Conservation (phyloP, 2,797 vertebrate genomes). For the Lateolabrax maculatus region DNA sequence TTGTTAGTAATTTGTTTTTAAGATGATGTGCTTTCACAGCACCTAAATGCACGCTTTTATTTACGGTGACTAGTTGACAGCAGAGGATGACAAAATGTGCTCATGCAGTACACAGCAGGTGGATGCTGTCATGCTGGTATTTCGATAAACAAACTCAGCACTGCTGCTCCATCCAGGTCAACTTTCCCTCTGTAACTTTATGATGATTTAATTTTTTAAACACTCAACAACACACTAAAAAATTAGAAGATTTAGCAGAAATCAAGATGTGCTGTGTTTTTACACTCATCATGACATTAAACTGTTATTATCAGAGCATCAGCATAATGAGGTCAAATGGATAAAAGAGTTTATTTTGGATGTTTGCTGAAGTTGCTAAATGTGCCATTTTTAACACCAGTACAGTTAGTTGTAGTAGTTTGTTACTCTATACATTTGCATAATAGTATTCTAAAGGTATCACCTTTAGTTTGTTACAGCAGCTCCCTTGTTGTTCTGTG, state of each 20-base stretch:
- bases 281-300: conserved; percentile 6
- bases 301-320: conserved; percentile 28
- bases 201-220: too few species aligned
- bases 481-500: background rate
- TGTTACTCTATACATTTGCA: background rate
- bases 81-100: background rate
- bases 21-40: conserved; percentile 11
- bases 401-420: too few species aligned
- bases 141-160: conserved; percentile 40
- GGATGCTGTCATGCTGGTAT: background rate
- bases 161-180: conserved; percentile 24
- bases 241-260: conserved; percentile 20
- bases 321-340: conserved; percentile 46
- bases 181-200: background rate
- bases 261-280: conserved; percentile 2
- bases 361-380: conserved; percentile 1
- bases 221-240: too few species aligned
- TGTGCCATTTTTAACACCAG: background rate
- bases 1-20: conserved; percentile 8
- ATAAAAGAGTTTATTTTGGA: background rate
- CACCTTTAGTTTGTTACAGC: background rate
- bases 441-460: background rate
- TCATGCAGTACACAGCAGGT: conserved; percentile 1
- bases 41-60: conserved; percentile 15
- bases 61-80: conserved; percentile 1